Percentiles rank a stretch among this genome's conserved stretches.
Conservation (phyloP, 2,113 vertebrate genomes). For the Plectropomus leopardus region DNA sequence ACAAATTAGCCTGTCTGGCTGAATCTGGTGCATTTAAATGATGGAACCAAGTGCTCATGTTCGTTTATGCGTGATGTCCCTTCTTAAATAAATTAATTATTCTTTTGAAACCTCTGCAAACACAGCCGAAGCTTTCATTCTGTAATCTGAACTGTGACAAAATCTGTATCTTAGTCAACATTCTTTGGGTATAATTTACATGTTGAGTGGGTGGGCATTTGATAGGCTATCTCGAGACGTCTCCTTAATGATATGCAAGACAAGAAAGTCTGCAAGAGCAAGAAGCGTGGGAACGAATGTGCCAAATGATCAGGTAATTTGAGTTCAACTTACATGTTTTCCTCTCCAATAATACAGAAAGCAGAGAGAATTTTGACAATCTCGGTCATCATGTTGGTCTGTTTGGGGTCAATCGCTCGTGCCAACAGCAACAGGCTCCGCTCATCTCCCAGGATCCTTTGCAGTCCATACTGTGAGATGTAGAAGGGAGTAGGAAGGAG, state of each 20-base stretch:
- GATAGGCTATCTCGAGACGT: slow-evolving; percentile 13
- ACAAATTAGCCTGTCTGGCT: too few species aligned
- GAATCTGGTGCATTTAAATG: too few species aligned
- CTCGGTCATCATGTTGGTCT: slow-evolving; percentile 97
- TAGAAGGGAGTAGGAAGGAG: slow-evolving; percentile 10
- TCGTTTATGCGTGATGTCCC: too few species aligned
- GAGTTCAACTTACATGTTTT: slow-evolving; percentile 90
- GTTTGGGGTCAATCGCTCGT: slow-evolving; percentile 95
- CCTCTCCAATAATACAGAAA: slow-evolving; percentile 95
- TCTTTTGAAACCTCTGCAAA: not conserved
- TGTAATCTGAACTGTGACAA: not conserved
- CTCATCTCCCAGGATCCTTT: slow-evolving; percentile 95
- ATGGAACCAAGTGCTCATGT: too few species aligned
- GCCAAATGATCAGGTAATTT: not conserved
- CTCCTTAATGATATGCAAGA: not conserved
- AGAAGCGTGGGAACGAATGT: not conserved
- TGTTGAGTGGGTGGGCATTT: not conserved
- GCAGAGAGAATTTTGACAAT: slow-evolving; percentile 98
- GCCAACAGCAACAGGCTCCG: slow-evolving; percentile 92
- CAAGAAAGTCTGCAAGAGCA: not conserved
- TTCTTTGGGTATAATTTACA: not conserved
- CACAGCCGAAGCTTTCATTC: not conserved
- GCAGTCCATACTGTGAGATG: slow-evolving; percentile 90
- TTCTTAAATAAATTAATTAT: not conserved
- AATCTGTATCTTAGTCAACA: not conserved